Base-by-base conservation (phyloP, 1,140 invertebrate genomes). In the Drosophila santomea region DNA sequence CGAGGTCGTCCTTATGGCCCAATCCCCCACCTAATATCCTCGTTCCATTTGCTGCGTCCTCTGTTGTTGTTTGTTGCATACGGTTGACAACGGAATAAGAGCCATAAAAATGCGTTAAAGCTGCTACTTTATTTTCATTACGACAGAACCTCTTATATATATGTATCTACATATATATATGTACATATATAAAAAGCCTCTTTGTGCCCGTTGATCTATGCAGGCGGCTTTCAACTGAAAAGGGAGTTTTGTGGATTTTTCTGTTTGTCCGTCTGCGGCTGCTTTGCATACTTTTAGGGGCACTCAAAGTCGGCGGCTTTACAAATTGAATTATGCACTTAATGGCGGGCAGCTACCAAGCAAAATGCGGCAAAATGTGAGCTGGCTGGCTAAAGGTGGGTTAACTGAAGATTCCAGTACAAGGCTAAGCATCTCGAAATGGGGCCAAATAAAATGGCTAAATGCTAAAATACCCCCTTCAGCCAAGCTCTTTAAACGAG, bases 121-220 rank as follows among this genome's bases (percentile, higher is more conserved):
- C 83, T 82, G 83, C 83, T 86, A 76, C 78, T 86, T 86, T 86
- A 86, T 88, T 86, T 86, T 82, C 83, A 88, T 86, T 86, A 86
- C 51, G 50, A 50, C 25, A 12, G 32, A n/a, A 11, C 1, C 36
- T 0, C 10, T 5, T 20, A 12, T 48, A 36, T 15, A 44, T 17
- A 20, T 20, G 1, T 44, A 44, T 8, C 1, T 32, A 32, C 8
- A 32, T 32, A 3, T 8, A 4, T 8, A 38, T 38, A 38, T 25
- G 25, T 23, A 15, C 20, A 60, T 35, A 45, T 23, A 6, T 20
- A 2, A 11, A 12, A 2, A 38, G 44, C 47, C 23, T 47, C 25
- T 39, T 80, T 58, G 63, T 83, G 66, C 41, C 59, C 67, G 45
- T 63, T 85, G 77, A 85, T 78, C 77, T 85, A 71, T 85, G 74